Base-by-base conservation (phyloP, 2,888 invertebrate genomes). In the Apeira syringaria region DNA sequence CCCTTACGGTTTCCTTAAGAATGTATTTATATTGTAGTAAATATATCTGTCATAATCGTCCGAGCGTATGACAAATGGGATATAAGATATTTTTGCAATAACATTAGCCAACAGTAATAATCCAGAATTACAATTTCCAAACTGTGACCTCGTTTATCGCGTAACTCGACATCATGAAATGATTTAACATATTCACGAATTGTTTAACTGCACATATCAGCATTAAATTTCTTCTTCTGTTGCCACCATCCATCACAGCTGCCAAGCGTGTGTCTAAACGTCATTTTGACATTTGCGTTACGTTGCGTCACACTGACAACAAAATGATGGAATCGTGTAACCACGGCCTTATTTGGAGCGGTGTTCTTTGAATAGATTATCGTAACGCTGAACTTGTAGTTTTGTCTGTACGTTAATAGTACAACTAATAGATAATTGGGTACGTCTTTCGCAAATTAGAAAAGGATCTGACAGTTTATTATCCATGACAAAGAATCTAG, bases 251-350 rank as follows among this genome's bases (percentile, higher is more conserved):
- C 68, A 67, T 76, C 75, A 77, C 66, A 54, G 61, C 59, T 61
- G 58, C 58, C 50, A 36, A 63, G 60, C 67, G 65, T 63, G 68
- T 64, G 56, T 61, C 58, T 50, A 51, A 46, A 59, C 50, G 56
- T 63, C 59, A 61, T 51, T 71, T 62, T 80, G 80, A 78, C 80
- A 79, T 77, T 77, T 69, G 65, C 62, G 56, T 54, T 45, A 10
- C 22, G 61, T 78, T 78, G 64, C 77, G 67, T 74, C 71, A 80
- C 57, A 43, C 59, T 64, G 69, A 68, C 68, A 61, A 57, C 69
- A 53, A 68, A 72, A 70, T 74, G 71, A 74, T 74, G 75, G 70
- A 74, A 75, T 73, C 71, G 54, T 72, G 67, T 69, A 67, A 48
- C 65, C 30, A 48, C 49, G 59, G 59, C 72, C 69, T 61, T 67